phyloP scores from a whole-genome alignment of 2,888 invertebrate genomes.

The Drosophila lacicola region DNA sequence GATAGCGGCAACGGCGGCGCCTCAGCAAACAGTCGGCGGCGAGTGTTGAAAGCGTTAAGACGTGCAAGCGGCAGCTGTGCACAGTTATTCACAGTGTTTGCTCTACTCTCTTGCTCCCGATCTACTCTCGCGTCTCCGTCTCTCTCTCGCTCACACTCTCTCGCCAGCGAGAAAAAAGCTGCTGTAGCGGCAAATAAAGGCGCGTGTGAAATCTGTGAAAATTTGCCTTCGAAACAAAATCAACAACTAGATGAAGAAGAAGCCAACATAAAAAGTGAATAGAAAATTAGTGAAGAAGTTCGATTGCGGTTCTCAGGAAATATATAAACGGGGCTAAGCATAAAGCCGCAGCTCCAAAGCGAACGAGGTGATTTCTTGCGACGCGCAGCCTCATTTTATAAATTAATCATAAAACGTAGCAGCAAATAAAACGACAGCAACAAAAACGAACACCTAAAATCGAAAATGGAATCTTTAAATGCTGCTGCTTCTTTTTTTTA shows the following conservation, averaged over 20 bases:
- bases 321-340: constrained; percentile 39
- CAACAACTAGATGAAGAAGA: constrained; percentile 10
- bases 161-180: constrained; percentile 22
- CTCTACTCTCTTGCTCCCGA: constrained; percentile 36
- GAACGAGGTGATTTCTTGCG: constrained; percentile 64
- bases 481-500: constrained; percentile 40
- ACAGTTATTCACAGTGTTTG: constrained; percentile 17
- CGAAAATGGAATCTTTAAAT: constrained; percentile 73
- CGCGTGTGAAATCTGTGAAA: constrained; percentile 74
- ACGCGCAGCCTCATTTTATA: constrained; percentile 48
- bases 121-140: neutral
- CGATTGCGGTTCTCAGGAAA: constrained; percentile 36
- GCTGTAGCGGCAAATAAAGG: constrained; percentile 49
- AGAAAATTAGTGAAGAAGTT: constrained; percentile 65
- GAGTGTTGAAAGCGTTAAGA: constrained; percentile 81
- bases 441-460: constrained; percentile 37
- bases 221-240: constrained; percentile 50
- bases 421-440: constrained; percentile 8
- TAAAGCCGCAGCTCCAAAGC: neutral
- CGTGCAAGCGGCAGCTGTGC: constrained; percentile 56
- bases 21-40: constrained; percentile 75
- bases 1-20: constrained; percentile 11
- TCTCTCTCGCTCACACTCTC: neutral
- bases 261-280: constrained; percentile 69
- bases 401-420: constrained; percentile 59